Evolutionary conservation across 1,140 invertebrate species (phyloP).

Genomic region (Drosophila paulistorum): DNA sequence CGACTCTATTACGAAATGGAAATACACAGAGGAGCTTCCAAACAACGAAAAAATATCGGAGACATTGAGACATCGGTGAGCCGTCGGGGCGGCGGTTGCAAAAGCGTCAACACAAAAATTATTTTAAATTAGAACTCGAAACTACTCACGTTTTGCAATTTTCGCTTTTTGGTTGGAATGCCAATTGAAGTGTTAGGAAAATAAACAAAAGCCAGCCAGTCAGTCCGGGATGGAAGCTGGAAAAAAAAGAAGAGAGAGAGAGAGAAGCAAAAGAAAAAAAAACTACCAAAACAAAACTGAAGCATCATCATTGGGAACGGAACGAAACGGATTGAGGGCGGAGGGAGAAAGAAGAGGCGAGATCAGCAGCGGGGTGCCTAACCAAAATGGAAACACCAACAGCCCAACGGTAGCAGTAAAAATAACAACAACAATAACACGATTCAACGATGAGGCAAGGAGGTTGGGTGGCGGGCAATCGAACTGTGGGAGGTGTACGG

Average conservation of each 20-base stretch:
- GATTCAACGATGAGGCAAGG: slow-evolving; percentile 47
- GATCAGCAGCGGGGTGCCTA: slow-evolving; percentile 18
- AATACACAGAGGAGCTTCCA: slow-evolving; percentile 43
- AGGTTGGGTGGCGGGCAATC: neutral
- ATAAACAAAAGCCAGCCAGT: slow-evolving; percentile 70
- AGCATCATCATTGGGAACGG: slow-evolving; percentile 70
- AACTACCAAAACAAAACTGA: slow-evolving; percentile 57
- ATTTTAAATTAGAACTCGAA: slow-evolving; percentile 82
- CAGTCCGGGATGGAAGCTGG: slow-evolving; percentile 62
- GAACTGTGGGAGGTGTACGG: slow-evolving; percentile 7
- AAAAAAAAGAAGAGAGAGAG: slow-evolving; percentile 31
- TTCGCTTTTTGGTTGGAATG: slow-evolving; percentile 79
- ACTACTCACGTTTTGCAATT: slow-evolving; percentile 82
- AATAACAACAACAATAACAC: slow-evolving; percentile 79
- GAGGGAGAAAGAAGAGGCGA: slow-evolving; percentile 14
- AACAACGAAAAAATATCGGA: slow-evolving; percentile 9
- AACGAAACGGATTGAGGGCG: slow-evolving; percentile 4
- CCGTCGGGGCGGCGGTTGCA: slow-evolving; percentile 67
- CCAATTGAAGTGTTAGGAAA: slow-evolving; percentile 81
- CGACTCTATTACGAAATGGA: slow-evolving; percentile 81
- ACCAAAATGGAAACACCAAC: slow-evolving; percentile 34
- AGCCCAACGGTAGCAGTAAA: slow-evolving; percentile 72
- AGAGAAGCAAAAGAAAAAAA: slow-evolving; percentile 31
- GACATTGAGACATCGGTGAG: slow-evolving; percentile 58
- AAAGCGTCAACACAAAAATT: slow-evolving; percentile 82